Conservation (phyloP, 2,888 invertebrate species). For the Drepana falcataria region DNA sequence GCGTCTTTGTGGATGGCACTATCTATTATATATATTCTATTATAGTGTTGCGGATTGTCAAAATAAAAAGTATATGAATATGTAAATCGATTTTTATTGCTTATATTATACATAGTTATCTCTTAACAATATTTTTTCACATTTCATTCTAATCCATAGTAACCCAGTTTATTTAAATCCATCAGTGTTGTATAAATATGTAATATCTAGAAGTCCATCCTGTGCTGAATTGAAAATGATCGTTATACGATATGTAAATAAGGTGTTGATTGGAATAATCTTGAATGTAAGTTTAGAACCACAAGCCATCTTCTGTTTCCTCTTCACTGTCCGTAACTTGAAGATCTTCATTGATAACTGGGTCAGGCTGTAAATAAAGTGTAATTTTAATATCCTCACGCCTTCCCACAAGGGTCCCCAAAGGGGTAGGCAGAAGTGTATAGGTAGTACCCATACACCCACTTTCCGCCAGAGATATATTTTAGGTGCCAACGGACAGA, state of each 20-base stretch:
- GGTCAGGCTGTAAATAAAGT: slow-evolving; percentile 54
- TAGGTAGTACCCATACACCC: no score
- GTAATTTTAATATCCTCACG: no score
- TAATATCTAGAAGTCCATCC: neutral
- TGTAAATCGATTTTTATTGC: slow-evolving; percentile 3
- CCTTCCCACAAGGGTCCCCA: neutral
- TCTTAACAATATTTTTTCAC: neutral
- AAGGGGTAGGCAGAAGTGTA: neutral
- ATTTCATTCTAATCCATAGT: neutral
- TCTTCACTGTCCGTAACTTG: slow-evolving; percentile 76
- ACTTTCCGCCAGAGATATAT: no score
- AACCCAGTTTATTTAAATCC: neutral
- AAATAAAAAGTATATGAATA: neutral
- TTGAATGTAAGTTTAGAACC: slow-evolving; percentile 50
- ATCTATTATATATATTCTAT: no score
- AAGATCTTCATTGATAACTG: slow-evolving; percentile 72
- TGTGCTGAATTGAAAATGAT: neutral
- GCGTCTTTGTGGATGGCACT: no score
- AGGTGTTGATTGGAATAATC: neutral
- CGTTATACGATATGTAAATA: neutral
- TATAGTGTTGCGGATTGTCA: neutral
- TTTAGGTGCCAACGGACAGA: no score
- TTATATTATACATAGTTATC: neutral
- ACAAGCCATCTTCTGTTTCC: slow-evolving; percentile 69
- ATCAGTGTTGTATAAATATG: neutral